These are phyloP conservation scores for Oligia strigilis DNA, from an alignment of 2,888 invertebrate genomes.

Conservation along the genomic window DNA sequence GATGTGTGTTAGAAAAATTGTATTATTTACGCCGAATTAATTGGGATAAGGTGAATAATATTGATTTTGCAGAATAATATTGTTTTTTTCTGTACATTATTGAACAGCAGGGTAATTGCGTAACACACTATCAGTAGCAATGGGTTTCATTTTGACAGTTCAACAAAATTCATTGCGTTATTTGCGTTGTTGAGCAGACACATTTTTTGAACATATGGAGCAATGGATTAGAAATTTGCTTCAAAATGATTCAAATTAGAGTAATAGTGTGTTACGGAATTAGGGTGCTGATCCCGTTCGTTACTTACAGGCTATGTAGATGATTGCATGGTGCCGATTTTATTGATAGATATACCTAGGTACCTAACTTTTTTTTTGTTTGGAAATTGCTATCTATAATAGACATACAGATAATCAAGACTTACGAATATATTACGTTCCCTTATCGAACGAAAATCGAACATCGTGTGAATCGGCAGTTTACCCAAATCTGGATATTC, in stretches of 20 bases:
- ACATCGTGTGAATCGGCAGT: slow-evolving; percentile 26
- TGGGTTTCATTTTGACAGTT: too few relatives aligned
- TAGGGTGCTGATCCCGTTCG: not conserved
- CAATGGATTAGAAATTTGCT: too few relatives aligned
- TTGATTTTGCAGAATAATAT: not conserved
- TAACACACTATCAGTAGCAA: too few relatives aligned
- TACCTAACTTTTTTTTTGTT: not conserved
- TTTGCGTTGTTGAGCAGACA: too few relatives aligned
- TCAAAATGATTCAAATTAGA: too few relatives aligned
- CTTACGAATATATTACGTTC: slow-evolving; percentile 4
- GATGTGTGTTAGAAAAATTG: not conserved
- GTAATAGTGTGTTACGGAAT: too few relatives aligned
- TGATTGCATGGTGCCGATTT: not conserved
- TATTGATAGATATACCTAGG: not conserved
- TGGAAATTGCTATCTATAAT: not conserved
- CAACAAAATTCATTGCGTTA: too few relatives aligned
- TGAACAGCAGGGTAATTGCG: not conserved
- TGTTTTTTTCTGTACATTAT: not conserved
- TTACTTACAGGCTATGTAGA: not conserved
- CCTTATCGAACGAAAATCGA: slow-evolving; percentile 14
- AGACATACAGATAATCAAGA: not conserved
- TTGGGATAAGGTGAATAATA: not conserved
- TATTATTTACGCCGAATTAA: not conserved
- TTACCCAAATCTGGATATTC: slow-evolving; percentile 40
- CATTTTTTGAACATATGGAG: too few relatives aligned